These are phyloP conservation scores for Crocodylus rhombifer DNA, from an alignment of 2,797 vertebrate species.

Conservation along the genomic window DNA sequence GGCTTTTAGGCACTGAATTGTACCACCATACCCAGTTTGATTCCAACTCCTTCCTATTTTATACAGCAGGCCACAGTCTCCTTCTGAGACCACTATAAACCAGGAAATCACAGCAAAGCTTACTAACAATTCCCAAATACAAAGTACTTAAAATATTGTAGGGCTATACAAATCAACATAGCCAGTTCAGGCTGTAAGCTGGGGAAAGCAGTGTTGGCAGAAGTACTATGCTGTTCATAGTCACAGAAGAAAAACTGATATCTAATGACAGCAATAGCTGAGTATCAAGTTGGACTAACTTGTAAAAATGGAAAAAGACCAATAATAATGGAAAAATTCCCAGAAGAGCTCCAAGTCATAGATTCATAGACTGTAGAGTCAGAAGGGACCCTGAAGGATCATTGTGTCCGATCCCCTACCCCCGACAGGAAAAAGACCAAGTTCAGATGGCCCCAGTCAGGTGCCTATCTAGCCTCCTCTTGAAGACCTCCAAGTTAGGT, in stretches of 20 bases:
- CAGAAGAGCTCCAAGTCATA: not conserved
- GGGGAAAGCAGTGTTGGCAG: not conserved
- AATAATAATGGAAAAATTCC: not conserved
- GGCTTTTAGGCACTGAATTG: not conserved
- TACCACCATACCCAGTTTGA: not conserved
- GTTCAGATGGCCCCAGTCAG: too few species aligned
- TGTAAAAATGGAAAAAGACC: not conserved
- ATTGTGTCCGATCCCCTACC: too few species aligned
- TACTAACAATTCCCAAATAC: not conserved
- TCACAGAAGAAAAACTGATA: not conserved
- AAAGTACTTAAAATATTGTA: not conserved
- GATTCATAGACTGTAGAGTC: too few species aligned
- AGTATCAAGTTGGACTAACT: not conserved
- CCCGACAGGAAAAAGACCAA: too few species aligned
- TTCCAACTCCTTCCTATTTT: not conserved
- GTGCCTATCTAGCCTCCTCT: too few species aligned
- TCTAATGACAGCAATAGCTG: not conserved
- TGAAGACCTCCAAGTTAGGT: too few species aligned
- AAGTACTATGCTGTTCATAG: not conserved
- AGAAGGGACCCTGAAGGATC: too few species aligned
- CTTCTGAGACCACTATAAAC: not conserved
- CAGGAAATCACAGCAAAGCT: not conserved
- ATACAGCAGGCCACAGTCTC: not conserved
- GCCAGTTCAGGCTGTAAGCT: not conserved
- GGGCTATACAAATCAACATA: not conserved